Conservation (phyloP, 23 tunicate species). For the Diplosoma virens region DNA sequence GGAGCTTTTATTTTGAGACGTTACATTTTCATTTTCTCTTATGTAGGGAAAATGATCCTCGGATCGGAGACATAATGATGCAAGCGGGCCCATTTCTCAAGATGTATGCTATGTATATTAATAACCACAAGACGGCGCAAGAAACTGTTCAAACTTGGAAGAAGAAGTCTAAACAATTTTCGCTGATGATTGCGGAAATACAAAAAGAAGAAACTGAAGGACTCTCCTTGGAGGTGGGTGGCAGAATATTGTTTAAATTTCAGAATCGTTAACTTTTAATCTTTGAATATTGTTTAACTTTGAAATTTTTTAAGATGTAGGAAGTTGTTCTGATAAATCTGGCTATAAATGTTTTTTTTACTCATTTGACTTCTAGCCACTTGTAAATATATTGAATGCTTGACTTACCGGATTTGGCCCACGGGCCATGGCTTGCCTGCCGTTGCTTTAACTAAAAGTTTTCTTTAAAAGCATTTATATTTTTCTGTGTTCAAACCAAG, state of each 20-base stretch:
- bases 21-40: not conserved
- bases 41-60: constrained; percentile 74
- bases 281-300: no score
- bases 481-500: no score
- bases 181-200: constrained; percentile 25
- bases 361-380: no score
- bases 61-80: constrained; percentile 84
- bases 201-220: constrained; percentile 37
- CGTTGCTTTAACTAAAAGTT: no score
- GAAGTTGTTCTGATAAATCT: no score
- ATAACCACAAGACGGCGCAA: constrained; percentile 67
- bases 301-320: no score
- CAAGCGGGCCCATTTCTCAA: constrained; percentile 85
- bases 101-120: constrained; percentile 89
- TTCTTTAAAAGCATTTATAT: no score
- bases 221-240: constrained; percentile 55
- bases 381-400: no score
- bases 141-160: constrained; percentile 51
- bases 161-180: constrained; percentile 60
- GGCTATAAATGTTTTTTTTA: no score
- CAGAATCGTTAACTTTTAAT: no score
- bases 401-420: no score
- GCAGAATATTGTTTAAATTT: not conserved
- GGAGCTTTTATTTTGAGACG: not conserved
- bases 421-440: no score